Conservation (phyloP, 2,888 invertebrate species). For the Odontothrips loti region DNA sequence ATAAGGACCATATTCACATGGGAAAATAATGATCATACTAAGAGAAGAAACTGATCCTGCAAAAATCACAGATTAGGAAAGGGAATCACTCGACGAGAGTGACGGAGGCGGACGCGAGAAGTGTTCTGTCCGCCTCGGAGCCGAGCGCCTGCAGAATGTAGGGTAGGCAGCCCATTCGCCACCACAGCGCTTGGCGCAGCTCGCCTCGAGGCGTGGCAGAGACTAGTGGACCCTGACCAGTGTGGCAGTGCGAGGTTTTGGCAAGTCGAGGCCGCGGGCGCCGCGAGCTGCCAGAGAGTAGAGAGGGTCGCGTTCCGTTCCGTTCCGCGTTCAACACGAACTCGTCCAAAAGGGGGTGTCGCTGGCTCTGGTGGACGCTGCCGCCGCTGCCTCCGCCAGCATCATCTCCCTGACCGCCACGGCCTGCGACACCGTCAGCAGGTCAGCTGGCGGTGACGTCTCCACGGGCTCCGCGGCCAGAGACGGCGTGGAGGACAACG, state of each 20-base stretch:
- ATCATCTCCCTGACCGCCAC: neutral
- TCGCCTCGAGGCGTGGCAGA: neutral
- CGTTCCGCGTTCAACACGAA: neutral
- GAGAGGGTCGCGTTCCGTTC: no score
- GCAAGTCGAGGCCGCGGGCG: no score
- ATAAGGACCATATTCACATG: no score
- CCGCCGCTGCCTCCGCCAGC: neutral
- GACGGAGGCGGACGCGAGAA: neutral
- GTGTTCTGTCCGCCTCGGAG: neutral
- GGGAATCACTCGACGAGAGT: neutral
- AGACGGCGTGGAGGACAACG: neutral
- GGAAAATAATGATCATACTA: neutral
- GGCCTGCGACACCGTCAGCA: slow-evolving; percentile 10
- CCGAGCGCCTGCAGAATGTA: neutral
- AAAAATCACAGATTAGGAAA: neutral
- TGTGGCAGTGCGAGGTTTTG: no score
- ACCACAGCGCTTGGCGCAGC: neutral
- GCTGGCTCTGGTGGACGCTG: neutral
- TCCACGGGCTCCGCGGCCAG: neutral
- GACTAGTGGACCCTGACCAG: no score
- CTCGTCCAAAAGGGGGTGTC: neutral
- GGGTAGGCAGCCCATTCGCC: neutral
- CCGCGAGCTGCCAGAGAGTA: no score
- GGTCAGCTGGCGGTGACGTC: neutral
- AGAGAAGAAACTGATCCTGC: neutral